These are phyloP conservation scores for Temnothorax curvispinosus DNA, from an alignment of 1,140 invertebrate genomes.

Conservation along the genomic window DNA sequence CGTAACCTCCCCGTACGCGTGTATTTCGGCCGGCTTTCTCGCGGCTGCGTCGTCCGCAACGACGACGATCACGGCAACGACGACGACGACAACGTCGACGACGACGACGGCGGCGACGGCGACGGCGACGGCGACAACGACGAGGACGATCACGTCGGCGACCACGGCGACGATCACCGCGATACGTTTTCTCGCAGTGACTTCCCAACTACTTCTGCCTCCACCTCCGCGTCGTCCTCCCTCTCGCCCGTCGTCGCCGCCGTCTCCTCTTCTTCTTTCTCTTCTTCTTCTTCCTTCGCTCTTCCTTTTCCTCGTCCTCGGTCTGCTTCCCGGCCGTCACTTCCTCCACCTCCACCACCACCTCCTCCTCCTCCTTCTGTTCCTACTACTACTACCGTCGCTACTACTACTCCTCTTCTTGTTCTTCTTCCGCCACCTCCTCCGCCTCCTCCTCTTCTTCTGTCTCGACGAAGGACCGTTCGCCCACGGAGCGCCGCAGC, in stretches of 20 bases:
- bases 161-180: conserved; percentile 60
- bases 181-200: conserved; percentile 68
- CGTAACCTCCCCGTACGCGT: conserved; percentile 72
- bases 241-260: conserved; percentile 27
- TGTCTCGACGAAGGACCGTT: conserved; percentile 73
- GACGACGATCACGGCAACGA: conserved; percentile 27
- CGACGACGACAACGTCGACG: conserved; percentile 57
- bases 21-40: conserved; percentile 71
- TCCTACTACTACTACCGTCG: neutral
- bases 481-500: conserved; percentile 73
- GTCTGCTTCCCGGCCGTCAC: conserved; percentile 59
- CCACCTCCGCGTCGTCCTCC: conserved; percentile 53
- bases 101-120: neutral
- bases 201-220: conserved; percentile 66
- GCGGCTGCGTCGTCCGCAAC: conserved; percentile 57
- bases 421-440: conserved; percentile 40
- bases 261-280: conserved; percentile 61
- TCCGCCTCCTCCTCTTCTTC: conserved; percentile 46
- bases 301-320: conserved; percentile 52
- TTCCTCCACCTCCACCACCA: conserved; percentile 62
- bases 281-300: conserved; percentile 42
- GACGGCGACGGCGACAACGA: conserved; percentile 46
- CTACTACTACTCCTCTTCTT: conserved; percentile 49
- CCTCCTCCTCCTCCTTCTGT: conserved; percentile 50
- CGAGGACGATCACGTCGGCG: conserved; percentile 17